Base-by-base conservation (phyloP, 2,888 invertebrate species). In the Scrobipalpa costella region DNA sequence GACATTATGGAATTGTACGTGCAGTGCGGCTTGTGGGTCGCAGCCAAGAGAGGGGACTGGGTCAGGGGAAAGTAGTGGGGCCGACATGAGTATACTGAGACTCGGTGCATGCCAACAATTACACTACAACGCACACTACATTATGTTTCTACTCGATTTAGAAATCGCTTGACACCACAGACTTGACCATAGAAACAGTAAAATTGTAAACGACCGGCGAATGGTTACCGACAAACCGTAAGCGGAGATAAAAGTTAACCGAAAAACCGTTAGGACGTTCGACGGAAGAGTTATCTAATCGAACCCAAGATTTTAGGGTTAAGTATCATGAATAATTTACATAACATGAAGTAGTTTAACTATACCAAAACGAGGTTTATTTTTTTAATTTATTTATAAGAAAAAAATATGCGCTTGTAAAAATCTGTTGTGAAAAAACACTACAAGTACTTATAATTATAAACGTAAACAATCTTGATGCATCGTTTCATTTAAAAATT, bases 41-140 rank as follows among this genome's bases (percentile, higher is more conserved):
- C 69, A 73, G 73, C 73, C 71, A 74, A 72, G 86, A 81, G 85
- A 88, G 90, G 90, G 85, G 89, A 90, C 87, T 90, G 84, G 91
- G 90, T 90, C 90, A 88, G 84, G 88, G 87, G 90, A 90, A 91
- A 90, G 90, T 88, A 88, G 83, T 84, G 82, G 83, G 79, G 84
- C 81, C 79, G 50, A 21, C 50, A 21, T 52, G n/a, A n/a, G 50
- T 52, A 52, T 52, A 27, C 79, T 77, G 79, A 55, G 34, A 55
- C 80, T 76, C 79, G 77, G 80, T 83, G 86, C 81, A 85, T 84
- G 76, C 84, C 80, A 76, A 77, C 77, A 82, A 84, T 85, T 82
- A 85, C 81, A 83, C 74, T 73, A 68, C 70, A 44, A 61, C 34
- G 57, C 40, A 44, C 63, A 57, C 47, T 64, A 67, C 69, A 70